Base-by-base conservation (phyloP, 2,113 vertebrate genomes). In the Oriolus oriolus region DNA sequence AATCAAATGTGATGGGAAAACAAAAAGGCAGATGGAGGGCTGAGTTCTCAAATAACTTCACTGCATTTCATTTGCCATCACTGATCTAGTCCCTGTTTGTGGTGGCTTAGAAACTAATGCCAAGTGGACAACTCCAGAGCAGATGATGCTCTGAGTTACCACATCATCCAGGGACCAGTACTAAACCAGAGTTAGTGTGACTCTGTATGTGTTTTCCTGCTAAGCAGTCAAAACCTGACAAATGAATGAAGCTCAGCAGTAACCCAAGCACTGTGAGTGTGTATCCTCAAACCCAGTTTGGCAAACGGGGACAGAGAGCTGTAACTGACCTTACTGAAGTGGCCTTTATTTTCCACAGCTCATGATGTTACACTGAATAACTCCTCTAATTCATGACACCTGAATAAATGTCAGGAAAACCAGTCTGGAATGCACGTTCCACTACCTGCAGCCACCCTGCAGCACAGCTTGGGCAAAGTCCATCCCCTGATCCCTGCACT, bases 321-420 rank as follows among this genome's bases (percentile, higher is more conserved):
- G 3, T 75, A 71, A 75, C 0, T 84, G 64, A 56, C 75, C 64
- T 85, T 77, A 47, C 54, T 90, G 79, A 88, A 89, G 71, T 39
- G 44, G 52, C 52, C n/a, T 93, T 93, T 75, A 47, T 88, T 96
- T 96, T 84, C 85, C 60, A 49, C 56, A 78, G 52, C 57, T 75
- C 22, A 7, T 28, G 71, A 78, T 95, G 2, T 70, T 90, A 80
- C 71, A 77, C 60, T 68, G 77, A 90, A 13, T 77, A 78, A 56
- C 52, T 77, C 84, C 35, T 96, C n/a, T 88, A 70, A 96, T 78
- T 93, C 83, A 33, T 0, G 9, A 45, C 85, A 94, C 76, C 87
- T 94, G 83, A 90, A 92, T 75, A 94, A 95, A 90, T 0, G 3
- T 26, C 79, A 81, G 64, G 68, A 81, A 88, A 88, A 75, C 23